Conservation (phyloP, 2,888 invertebrate species). For the Acrobasis repandana region DNA sequence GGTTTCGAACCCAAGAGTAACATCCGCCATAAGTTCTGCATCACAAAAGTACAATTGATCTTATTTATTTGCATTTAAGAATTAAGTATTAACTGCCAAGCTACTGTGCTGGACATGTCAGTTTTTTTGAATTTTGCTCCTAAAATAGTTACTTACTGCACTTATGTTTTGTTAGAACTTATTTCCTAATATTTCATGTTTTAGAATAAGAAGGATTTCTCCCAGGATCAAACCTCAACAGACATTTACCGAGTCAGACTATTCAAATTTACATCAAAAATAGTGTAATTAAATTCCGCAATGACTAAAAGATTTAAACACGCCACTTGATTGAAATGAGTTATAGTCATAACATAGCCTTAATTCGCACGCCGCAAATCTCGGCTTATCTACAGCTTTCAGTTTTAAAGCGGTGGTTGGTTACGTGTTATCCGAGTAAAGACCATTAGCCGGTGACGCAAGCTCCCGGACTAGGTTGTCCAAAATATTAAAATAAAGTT, state of each 20-base stretch:
- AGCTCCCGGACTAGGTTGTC: not conserved
- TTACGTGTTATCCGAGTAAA: not conserved
- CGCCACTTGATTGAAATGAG: not conserved
- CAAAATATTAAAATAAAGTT: not conserved
- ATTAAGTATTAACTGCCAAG: too few species aligned
- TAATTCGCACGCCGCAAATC: not conserved
- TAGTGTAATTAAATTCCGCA: not conserved
- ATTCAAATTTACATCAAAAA: not conserved
- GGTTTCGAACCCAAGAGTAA: too few species aligned
- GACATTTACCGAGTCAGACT: not conserved
- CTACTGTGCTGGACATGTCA: too few species aligned
- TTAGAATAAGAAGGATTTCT: too few species aligned
- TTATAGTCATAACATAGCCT: not conserved
- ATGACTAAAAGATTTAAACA: not conserved
- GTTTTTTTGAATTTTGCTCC: too few species aligned
- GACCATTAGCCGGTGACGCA: not conserved
- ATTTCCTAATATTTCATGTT: too few species aligned
- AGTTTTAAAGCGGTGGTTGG: not conserved
- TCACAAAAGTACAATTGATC: too few species aligned
- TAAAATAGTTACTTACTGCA: too few species aligned
- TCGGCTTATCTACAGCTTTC: slow-evolving; percentile 1
- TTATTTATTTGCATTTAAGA: too few species aligned
- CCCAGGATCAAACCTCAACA: too few species aligned
- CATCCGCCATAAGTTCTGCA: too few species aligned
- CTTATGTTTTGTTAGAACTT: too few species aligned